Evolutionary conservation across 1,140 invertebrate genomes (phyloP).

Genomic region (Drosophila leontia): DNA sequence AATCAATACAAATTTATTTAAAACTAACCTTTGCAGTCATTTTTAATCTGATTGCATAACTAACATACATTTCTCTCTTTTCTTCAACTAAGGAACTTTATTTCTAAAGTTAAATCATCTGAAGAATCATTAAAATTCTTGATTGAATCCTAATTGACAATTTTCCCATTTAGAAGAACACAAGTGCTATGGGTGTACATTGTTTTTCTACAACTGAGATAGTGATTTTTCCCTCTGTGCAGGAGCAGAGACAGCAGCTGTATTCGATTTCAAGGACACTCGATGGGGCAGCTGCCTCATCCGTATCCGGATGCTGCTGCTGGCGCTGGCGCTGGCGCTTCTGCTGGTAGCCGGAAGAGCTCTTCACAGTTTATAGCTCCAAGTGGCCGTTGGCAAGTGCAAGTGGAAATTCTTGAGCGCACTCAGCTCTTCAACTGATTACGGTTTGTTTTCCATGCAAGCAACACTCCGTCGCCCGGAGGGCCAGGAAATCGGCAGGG

Average conservation of each 20-base stretch:
- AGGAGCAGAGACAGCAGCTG: slow-evolving; percentile 40
- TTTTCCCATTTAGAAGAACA: neutral
- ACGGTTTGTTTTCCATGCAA: slow-evolving; percentile 76
- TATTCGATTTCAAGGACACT: slow-evolving; percentile 75
- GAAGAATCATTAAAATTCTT: neutral
- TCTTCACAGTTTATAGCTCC: slow-evolving; percentile 80
- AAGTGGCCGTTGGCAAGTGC: slow-evolving; percentile 80
- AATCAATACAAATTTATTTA: neutral
- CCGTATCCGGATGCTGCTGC: slow-evolving; percentile 29
- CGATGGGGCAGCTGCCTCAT: slow-evolving; percentile 67
- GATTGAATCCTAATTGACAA: neutral
- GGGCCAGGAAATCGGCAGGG: slow-evolving; percentile 15
- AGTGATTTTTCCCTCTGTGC: slow-evolving; percentile 22
- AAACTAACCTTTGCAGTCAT: neutral
- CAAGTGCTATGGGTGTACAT: neutral
- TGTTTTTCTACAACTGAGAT: neutral
- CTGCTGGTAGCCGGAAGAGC: slow-evolving; percentile 68
- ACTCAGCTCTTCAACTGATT: slow-evolving; percentile 65
- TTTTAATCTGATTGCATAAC: neutral
- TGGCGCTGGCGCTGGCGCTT: slow-evolving; percentile 8
- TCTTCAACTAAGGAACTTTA: neutral
- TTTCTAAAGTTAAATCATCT: neutral
- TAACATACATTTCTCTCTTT: too few species aligned
- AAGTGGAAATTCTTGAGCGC: slow-evolving; percentile 79
- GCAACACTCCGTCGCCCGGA: slow-evolving; percentile 27